Base-by-base conservation (phyloP, 1,140 invertebrate genomes). In the Amyelois transitella region DNA sequence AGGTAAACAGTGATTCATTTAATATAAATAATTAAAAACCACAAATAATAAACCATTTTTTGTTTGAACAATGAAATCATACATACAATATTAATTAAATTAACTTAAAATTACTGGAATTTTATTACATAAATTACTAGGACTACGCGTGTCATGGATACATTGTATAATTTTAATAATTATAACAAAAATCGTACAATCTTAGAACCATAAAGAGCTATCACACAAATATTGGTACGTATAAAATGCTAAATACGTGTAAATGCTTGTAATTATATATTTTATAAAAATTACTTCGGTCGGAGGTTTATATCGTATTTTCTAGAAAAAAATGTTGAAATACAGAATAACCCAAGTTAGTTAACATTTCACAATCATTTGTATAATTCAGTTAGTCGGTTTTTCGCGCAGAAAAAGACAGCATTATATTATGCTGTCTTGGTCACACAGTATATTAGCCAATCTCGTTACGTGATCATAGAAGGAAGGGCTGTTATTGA, bases 221-320 rank as follows among this genome's bases (percentile, higher is more conserved):
- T 72, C 65, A 68, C n/a, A n/a, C 65, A 68, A 43, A 55, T 66
- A 69, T 65, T 59, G 51, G 65, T 65, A 65, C 60, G 60, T 67
- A 64, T 22, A 64, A 66, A 69, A 71, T 64, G 61, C 61, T 64
- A 61, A 43, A 60, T 56, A 52, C 58, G 47, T 55, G 60, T 62
- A 65, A 56, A 68, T 60, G 53, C 57, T 38, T 55, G 51, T 43
- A 63, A 14, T 55, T 51, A n/a, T 61, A 64, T 62, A 58, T 25
- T 52, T 59, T 58, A 45, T 18, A 45, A 45, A 28, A 28, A 28
- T 28, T 2, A n/a, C n/a, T n/a, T n/a, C n/a, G n/a, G 1, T 28
- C 25, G 25, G 12, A 28, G 25, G 2, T n/a, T n/a, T n/a, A n/a
- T n/a, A n/a, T n/a, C 25, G 7, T 28, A 10, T 28, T 28, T 28